Conservation (phyloP, 2,113 vertebrate species). For the Haemorhous mexicanus region DNA sequence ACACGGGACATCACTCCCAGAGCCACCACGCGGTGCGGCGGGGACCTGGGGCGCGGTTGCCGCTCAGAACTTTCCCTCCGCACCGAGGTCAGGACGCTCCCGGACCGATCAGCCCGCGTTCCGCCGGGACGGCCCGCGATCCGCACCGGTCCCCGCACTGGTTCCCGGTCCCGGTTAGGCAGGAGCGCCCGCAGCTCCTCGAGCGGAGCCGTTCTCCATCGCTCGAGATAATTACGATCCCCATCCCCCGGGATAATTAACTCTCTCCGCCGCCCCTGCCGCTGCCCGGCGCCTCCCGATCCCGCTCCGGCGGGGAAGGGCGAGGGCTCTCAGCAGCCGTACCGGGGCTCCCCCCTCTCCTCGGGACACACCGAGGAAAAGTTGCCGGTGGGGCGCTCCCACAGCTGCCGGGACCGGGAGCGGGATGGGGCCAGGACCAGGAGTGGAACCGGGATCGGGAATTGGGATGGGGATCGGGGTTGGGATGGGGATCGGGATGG, state of each 20-base stretch:
- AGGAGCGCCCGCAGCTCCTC: not conserved
- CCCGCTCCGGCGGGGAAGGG: not conserved
- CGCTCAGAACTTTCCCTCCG: not conserved
- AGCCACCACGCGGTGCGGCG: not conserved
- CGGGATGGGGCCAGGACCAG: not conserved
- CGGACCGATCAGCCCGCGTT: not conserved
- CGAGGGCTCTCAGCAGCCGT: not conserved
- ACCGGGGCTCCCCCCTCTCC: not conserved
- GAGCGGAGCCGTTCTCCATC: not conserved
- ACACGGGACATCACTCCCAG: not conserved
- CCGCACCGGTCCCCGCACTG: not conserved
- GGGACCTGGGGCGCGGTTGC: not conserved
- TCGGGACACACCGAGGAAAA: not conserved
- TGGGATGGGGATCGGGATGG: too few species aligned
- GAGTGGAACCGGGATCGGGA: rapidly evolving
- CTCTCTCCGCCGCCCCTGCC: not conserved
- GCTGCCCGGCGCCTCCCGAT: not conserved
- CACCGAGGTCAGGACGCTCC: rapidly evolving
- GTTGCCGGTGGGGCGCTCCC: not conserved
- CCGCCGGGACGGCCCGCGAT: not conserved
- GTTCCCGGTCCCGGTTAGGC: not conserved
- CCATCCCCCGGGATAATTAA: not conserved
- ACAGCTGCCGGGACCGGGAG: not conserved
- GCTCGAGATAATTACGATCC: not conserved
- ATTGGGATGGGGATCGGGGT: not conserved